phyloP scores from a whole-genome alignment of 2,797 vertebrate species.

The Buphagus erythrorhynchus region DNA sequence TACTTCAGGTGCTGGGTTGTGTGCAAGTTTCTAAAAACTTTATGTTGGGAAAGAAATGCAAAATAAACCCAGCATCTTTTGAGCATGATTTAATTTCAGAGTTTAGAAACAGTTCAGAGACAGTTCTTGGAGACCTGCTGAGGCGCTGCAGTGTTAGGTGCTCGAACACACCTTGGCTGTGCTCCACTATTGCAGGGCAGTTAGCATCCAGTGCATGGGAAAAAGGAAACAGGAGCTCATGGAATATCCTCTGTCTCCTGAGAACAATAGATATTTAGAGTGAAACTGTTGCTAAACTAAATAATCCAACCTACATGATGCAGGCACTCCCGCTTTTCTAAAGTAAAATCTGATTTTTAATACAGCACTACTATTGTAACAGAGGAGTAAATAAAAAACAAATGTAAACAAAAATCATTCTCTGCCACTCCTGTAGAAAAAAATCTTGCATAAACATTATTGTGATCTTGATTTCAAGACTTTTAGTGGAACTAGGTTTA shows the following conservation, averaged over 20 bases:
- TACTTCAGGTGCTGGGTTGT: background rate
- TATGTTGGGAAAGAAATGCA: background rate
- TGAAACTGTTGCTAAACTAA: background rate
- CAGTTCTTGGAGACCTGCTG: background rate
- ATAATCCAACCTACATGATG: background rate
- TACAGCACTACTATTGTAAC: background rate
- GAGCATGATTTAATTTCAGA: background rate
- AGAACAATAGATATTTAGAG: background rate
- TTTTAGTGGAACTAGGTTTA: background rate
- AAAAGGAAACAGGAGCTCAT: background rate
- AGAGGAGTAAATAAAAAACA: too few relatives aligned
- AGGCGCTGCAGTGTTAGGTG: background rate
- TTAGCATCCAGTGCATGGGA: fast-evolving
- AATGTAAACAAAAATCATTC: background rate
- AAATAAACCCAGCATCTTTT: background rate
- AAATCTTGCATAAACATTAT: background rate
- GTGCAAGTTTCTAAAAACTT: background rate
- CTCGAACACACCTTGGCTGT: background rate
- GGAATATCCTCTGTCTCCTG: background rate
- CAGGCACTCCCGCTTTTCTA: background rate
- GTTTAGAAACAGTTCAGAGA: background rate
- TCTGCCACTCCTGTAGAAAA: background rate
- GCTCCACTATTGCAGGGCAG: background rate
- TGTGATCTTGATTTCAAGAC: background rate
- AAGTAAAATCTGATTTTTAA: background rate